Base-by-base conservation (phyloP, 2,888 invertebrate species). In the Eupithecia subumbrata region DNA sequence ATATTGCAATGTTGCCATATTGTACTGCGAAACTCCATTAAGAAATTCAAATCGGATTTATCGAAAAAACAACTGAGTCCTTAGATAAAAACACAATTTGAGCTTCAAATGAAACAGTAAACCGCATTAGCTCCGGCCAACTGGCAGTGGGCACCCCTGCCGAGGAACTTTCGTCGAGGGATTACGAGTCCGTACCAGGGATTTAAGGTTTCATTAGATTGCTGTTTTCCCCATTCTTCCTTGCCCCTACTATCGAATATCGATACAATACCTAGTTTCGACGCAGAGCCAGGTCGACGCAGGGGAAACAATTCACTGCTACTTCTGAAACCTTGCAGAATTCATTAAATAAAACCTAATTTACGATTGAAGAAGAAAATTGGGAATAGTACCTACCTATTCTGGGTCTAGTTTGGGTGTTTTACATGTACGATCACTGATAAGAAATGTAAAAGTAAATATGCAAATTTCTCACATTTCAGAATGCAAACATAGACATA, bases 121-220 rank as follows among this genome's bases (percentile, higher is more conserved):
- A 94, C 93, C 94, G 84, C 92, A 94, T 95, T 94, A 94, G 92
- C 86, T 88, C 82, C 90, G 90, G 92, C 93, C 92, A 92, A 95
- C 92, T 95, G 93, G 87, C 92, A 66, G 76, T 76, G 66, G 73
- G 69, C 76, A 91, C 92, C 90, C 92, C 93, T 88, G 83, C 88
- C 34, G 66, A 34, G 76, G 83, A 84, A 84, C 90, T 91, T 90
- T 92, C 92, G 92, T 90, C 92, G 90, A 89, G 92, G 94, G 95
- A 95, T 95, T 95, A 94, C 91, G 92, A 94, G 89, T 92, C 88
- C 90, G 91, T 89, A 93, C 93, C 91, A 93, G 94, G 93, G 95
- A 94, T 95, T 95, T 95, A 94, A 93, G 95, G 94, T 95, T 94
- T 95, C 94, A 94, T 94, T 95, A 94, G 92, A 92, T 87, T 86